Evolutionary conservation across 2,797 vertebrate species (phyloP).

Genomic region (Chiloscyllium punctatum): DNA sequence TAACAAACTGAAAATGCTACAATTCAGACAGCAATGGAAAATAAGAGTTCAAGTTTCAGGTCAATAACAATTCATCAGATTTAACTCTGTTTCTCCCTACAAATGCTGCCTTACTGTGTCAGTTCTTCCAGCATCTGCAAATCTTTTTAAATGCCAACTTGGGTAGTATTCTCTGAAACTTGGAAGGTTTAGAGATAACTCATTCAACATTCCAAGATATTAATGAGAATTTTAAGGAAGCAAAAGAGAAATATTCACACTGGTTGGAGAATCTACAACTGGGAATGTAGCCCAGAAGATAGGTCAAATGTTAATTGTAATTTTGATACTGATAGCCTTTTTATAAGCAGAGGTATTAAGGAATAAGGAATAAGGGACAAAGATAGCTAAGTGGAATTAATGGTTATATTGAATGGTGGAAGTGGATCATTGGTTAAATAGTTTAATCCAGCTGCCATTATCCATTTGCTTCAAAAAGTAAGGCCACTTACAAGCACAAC

Average conservation of each 20-base stretch:
- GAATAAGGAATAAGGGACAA: neutral
- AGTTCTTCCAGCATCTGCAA: no score
- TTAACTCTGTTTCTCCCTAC: no score
- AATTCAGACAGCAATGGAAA: no score
- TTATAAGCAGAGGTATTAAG: neutral
- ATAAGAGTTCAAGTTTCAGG: no score
- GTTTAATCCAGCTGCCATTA: neutral
- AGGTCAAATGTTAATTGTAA: neutral
- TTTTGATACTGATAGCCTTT: neutral
- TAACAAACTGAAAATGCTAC: no score
- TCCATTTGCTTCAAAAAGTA: neutral
- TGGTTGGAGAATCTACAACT: neutral
- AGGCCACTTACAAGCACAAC: neutral
- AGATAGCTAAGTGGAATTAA: neutral
- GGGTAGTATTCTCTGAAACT: neutral
- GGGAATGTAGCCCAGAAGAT: neutral
- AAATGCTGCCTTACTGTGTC: no score
- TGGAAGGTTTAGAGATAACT: neutral
- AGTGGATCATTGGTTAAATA: neutral
- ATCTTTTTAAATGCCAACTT: neutral
- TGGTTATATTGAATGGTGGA: neutral
- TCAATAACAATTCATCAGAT: no score
- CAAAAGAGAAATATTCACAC: neutral
- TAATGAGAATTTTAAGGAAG: neutral
- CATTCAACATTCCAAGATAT: neutral